These are phyloP conservation scores for Anguilla marmorata DNA, from an alignment of 2,797 vertebrate genomes.

Conservation along the genomic window DNA sequence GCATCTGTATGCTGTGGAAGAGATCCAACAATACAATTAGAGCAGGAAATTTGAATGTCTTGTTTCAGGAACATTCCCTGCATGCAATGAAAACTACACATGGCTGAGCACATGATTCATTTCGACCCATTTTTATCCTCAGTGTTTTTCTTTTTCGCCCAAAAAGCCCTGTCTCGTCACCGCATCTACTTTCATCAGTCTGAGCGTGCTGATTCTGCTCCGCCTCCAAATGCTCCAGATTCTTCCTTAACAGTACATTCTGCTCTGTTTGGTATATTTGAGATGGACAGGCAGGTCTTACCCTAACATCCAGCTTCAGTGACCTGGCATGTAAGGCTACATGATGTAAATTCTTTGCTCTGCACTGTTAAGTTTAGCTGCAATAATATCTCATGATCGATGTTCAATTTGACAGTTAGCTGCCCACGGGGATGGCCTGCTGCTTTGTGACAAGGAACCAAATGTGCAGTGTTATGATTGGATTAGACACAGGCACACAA, in stretches of 20 bases:
- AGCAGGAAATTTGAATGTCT: background rate
- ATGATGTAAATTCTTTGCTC: background rate
- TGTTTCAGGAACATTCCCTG: background rate
- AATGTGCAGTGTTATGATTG: background rate
- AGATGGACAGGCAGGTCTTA: background rate
- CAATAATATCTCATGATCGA: background rate
- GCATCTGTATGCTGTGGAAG: background rate
- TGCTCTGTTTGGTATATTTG: background rate
- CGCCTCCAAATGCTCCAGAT: background rate
- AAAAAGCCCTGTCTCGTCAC: background rate
- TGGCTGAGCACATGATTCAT: background rate
- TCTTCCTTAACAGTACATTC: background rate
- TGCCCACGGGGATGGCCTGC: background rate
- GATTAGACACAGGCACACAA: background rate
- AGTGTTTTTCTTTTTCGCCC: background rate
- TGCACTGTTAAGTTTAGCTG: background rate
- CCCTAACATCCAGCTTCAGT: background rate
- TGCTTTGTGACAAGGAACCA: background rate
- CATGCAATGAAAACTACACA: background rate
- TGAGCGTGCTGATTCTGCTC: background rate
- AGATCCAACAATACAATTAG: background rate
- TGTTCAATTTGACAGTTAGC: background rate
- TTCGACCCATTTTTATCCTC: background rate
- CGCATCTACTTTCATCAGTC: background rate
- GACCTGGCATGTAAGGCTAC: background rate